phyloP scores from a whole-genome alignment of 2,797 vertebrate species.

The Dryobates pubescens region DNA sequence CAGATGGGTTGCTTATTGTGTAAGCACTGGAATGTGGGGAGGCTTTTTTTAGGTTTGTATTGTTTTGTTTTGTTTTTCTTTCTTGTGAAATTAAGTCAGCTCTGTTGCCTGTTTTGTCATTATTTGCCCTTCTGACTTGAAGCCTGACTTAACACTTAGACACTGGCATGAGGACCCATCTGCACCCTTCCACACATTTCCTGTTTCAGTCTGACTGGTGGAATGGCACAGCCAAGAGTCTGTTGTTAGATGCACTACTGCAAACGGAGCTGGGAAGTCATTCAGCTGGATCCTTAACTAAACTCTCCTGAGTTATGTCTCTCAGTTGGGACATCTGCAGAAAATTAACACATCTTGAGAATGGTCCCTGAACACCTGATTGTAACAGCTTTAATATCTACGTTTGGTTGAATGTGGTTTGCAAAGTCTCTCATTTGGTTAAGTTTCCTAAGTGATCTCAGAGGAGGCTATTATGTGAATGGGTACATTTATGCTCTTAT shows the following conservation, averaged over 20 bases:
- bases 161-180: not conserved
- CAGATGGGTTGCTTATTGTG: not conserved
- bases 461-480: not conserved
- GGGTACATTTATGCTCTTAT: not conserved
- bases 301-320: not conserved
- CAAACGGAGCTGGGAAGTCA: not conserved
- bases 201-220: not conserved
- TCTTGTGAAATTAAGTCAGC: not conserved
- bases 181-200: not conserved
- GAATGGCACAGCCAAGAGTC: too few species aligned
- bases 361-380: not conserved
- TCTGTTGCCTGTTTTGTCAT: not conserved
- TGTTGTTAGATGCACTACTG: too few species aligned
- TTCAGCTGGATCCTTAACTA: not conserved
- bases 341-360: not conserved
- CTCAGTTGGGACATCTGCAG: not conserved
- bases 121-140: not conserved
- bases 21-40: not conserved
- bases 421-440: constrained; percentile 15
- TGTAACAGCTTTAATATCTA: not conserved
- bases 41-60: not conserved
- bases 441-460: constrained; percentile 1
- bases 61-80: not conserved
- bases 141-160: not conserved
- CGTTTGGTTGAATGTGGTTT: not conserved